Evolutionary conservation across 1,140 invertebrate genomes (phyloP).

Genomic region (Melipona quadrifasciata): DNA sequence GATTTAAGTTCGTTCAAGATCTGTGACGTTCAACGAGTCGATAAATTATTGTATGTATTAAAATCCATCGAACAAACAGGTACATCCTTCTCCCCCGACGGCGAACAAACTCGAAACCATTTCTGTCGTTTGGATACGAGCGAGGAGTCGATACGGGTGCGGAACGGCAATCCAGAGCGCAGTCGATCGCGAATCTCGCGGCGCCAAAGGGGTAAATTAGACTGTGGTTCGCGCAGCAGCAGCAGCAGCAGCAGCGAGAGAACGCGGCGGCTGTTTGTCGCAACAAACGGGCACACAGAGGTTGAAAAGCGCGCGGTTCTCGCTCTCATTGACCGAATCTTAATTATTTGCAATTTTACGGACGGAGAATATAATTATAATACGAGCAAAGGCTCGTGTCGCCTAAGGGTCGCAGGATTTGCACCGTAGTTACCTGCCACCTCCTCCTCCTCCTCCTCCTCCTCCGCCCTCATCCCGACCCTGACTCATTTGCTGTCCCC

Average conservation of each 20-base stretch:
- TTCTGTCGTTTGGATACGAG: neutral
- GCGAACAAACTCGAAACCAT: neutral
- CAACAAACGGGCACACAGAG: constrained; percentile 26
- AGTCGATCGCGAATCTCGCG: neutral
- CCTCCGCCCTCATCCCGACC: constrained; percentile 37
- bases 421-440: constrained; percentile 67
- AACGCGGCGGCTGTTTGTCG: constrained; percentile 5
- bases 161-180: neutral
- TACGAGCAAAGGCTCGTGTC: constrained; percentile 75
- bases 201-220: neutral
- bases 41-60: neutral
- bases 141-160: neutral
- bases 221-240: neutral
- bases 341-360: constrained; percentile 81
- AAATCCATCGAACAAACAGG: neutral
- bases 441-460: neutral
- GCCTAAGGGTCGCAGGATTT: constrained; percentile 73
- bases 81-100: neutral
- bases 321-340: constrained; percentile 76
- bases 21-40: neutral
- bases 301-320: constrained; percentile 31
- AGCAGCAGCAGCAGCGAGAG: neutral
- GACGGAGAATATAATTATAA: constrained; percentile 79
- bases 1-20: neutral
- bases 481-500: constrained; percentile 46